A percentile compares a stretch with the other conserved stretches of the same genome.
These are phyloP conservation scores for Agrochola lychnidis DNA, from an alignment of 2,888 invertebrate genomes.

Conservation along the genomic window DNA sequence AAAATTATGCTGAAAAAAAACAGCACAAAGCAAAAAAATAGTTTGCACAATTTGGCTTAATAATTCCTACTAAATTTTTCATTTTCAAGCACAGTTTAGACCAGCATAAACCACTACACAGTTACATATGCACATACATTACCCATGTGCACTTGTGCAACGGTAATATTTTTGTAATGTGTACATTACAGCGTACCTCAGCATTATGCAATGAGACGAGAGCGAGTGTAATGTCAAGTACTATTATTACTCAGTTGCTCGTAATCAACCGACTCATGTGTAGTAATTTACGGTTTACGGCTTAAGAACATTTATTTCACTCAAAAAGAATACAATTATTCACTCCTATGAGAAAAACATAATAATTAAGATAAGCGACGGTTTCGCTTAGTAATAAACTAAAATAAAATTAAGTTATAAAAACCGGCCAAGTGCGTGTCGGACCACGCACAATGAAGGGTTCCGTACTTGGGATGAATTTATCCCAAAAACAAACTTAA, in stretches of 20 bases:
- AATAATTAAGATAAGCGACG: too few relatives aligned
- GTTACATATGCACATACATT: background rate
- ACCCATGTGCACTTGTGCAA: background rate
- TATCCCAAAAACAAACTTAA: too few relatives aligned
- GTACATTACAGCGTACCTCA: slow-evolving; percentile 1
- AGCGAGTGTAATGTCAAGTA: background rate
- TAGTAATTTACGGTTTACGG: too few relatives aligned
- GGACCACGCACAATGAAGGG: too few relatives aligned
- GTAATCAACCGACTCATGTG: background rate
- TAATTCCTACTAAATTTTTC: background rate
- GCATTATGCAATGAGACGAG: background rate
- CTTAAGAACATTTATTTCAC: too few relatives aligned
- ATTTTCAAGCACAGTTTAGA: background rate
- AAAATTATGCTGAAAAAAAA: background rate
- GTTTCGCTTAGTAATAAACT: too few relatives aligned
- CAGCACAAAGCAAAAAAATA: background rate
- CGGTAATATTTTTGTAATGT: background rate
- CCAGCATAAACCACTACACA: background rate
- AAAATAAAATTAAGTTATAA: too few relatives aligned
- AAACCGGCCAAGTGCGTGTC: too few relatives aligned
- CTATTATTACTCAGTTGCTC: slow-evolving; percentile 3
- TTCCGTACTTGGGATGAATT: too few relatives aligned
- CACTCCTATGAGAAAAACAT: too few relatives aligned
- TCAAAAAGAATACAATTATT: too few relatives aligned
- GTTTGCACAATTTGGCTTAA: background rate